phyloP scores from a whole-genome alignment of 1,140 invertebrate genomes.

The Bombus huntii region DNA sequence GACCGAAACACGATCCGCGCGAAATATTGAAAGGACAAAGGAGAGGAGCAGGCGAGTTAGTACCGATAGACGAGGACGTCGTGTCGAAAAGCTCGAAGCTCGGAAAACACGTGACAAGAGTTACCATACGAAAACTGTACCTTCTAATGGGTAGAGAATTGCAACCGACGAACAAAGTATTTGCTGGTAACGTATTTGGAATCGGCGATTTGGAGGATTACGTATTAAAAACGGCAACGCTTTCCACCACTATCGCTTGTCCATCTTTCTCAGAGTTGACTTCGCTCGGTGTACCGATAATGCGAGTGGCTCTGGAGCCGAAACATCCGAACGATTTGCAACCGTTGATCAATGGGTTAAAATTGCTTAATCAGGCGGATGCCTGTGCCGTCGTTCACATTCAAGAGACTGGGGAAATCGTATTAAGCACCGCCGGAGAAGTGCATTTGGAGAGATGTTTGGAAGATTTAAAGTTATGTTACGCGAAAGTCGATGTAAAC shows the following conservation, averaged over 20 bases:
- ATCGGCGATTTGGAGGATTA: slow-evolving; percentile 94
- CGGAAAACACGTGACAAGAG: slow-evolving; percentile 86
- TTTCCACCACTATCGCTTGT: slow-evolving; percentile 92
- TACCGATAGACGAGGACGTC: slow-evolving; percentile 81
- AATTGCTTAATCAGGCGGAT: slow-evolving; percentile 95
- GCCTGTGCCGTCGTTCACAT: slow-evolving; percentile 95
- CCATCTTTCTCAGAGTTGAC: slow-evolving; percentile 94
- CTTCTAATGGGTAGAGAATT: slow-evolving; percentile 97
- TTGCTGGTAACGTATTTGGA: slow-evolving; percentile 95
- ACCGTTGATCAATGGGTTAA: slow-evolving; percentile 91
- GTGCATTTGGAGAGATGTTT: slow-evolving; percentile 98
- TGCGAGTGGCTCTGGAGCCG: slow-evolving; percentile 97
- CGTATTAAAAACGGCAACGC: slow-evolving; percentile 94
- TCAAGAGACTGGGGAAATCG: slow-evolving; percentile 97
- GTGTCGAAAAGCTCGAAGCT: slow-evolving; percentile 86
- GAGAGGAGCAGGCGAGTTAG: slow-evolving; percentile 72
- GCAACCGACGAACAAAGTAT: slow-evolving; percentile 89
- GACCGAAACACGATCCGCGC: slow-evolving; percentile 94
- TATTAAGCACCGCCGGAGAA: slow-evolving; percentile 98
- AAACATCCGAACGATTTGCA: slow-evolving; percentile 91
- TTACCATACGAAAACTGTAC: slow-evolving; percentile 89
- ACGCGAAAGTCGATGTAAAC: slow-evolving; percentile 94
- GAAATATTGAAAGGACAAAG: slow-evolving; percentile 80
- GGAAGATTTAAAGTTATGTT: slow-evolving; percentile 91
- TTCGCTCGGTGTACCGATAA: slow-evolving; percentile 92